Evolutionary conservation across 2,888 invertebrate genomes (phyloP).

Genomic region (Argyresthia albistria): DNA sequence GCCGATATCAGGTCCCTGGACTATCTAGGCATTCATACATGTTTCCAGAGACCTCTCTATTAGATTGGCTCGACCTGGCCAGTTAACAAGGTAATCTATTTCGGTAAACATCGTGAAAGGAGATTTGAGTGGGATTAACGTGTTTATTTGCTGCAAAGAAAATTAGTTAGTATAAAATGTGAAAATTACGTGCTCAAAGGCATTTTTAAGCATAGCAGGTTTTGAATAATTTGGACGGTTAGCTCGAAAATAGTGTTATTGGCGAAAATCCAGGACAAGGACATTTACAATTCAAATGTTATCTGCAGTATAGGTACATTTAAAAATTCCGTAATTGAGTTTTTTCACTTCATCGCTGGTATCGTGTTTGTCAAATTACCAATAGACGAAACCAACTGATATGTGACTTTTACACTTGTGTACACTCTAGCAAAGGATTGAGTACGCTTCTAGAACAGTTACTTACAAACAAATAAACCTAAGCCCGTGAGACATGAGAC

Average conservation of each 20-base stretch:
- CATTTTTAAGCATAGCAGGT: not conserved
- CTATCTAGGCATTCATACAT: constrained; percentile 35
- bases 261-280: constrained; percentile 56
- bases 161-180: too few relatives aligned
- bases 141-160: too few relatives aligned
- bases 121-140: too few relatives aligned
- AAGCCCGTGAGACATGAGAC: not conserved
- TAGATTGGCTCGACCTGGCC: constrained; percentile 10
- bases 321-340: not conserved
- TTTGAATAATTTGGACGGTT: constrained; percentile 26
- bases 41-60: constrained; percentile 16
- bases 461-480: not conserved
- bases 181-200: too few relatives aligned
- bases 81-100: not conserved
- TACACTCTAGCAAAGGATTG: too few relatives aligned
- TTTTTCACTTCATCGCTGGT: not conserved
- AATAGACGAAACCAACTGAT: not conserved
- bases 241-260: constrained; percentile 43
- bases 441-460: too few relatives aligned
- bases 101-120: too few relatives aligned
- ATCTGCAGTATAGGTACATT: not conserved
- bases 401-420: too few relatives aligned
- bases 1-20: constrained; percentile 39
- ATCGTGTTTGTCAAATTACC: not conserved
- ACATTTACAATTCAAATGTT: constrained; percentile 35